A percentile compares a stretch with the other conserved stretches of the same genome.
Evolutionary conservation across 2,113 vertebrate genomes (phyloP).

Genomic region (Polypterus bichir): DNA sequence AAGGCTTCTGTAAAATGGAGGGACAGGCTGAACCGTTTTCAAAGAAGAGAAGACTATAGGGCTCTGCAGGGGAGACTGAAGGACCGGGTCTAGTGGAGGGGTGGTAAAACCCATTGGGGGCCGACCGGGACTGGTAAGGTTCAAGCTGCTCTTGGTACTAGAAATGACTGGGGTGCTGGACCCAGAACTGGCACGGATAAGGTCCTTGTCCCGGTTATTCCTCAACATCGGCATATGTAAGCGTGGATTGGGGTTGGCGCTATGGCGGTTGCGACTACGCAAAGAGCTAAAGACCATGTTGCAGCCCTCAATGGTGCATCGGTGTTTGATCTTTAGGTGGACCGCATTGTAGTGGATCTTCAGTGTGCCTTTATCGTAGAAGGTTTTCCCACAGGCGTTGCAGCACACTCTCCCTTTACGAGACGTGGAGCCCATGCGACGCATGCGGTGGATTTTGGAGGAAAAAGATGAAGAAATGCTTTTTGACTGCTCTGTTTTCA

Average conservation of each 20-base stretch:
- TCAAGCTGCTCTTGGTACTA: constrained; percentile 77
- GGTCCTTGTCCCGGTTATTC: constrained; percentile 96
- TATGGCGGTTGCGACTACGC: constrained; percentile 92
- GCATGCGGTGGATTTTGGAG: constrained; percentile 93
- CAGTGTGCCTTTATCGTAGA: constrained; percentile 96
- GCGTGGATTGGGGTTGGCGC: constrained; percentile 93
- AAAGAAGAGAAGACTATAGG: constrained; percentile 85
- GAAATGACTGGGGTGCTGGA: constrained; percentile 89
- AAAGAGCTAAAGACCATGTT: constrained; percentile 98
- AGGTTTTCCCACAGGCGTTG: constrained; percentile 96
- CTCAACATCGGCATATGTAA: constrained; percentile 98
- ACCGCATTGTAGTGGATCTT: constrained; percentile 98
- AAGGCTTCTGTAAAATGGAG: constrained; percentile 93
- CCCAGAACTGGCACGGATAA: constrained; percentile 80
- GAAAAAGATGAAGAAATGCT: constrained; percentile 60
- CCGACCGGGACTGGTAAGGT: constrained; percentile 86
- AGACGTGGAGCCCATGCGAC: constrained; percentile 88
- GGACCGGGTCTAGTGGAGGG: constrained; percentile 79
- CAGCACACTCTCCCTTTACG: constrained; percentile 95
- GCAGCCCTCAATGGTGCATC: constrained; percentile 95
- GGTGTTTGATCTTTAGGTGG: constrained; percentile 95
- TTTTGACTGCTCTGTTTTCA: constrained; percentile 82
- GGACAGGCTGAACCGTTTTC: constrained; percentile 91
- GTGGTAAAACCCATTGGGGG: constrained; percentile 89
- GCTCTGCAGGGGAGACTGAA: constrained; percentile 82